Evolutionary conservation across 2,113 vertebrate species (phyloP).

Genomic region (Zosterops japonicus): DNA sequence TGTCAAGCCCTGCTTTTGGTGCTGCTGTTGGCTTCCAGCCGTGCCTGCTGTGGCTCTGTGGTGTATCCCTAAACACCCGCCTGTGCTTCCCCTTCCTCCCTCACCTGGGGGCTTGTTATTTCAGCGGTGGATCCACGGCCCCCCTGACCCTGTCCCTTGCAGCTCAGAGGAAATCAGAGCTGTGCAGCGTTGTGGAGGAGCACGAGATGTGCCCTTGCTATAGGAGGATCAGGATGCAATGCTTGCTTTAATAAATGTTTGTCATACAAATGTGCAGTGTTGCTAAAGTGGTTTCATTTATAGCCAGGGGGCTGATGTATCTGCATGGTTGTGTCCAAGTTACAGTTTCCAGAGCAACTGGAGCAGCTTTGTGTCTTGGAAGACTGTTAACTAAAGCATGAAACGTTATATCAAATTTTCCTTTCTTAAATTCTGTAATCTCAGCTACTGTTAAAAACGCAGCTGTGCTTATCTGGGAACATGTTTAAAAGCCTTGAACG

Average conservation of each 20-base stretch:
- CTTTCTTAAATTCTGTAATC: slow-evolving; percentile 5
- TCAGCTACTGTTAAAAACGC: neutral
- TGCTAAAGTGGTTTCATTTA: slow-evolving; percentile 32
- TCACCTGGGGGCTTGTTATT: neutral
- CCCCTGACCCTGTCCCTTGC: neutral
- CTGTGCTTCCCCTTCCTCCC: neutral
- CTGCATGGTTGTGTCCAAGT: slow-evolving; percentile 47
- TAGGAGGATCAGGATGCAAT: neutral
- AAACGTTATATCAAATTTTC: slow-evolving; percentile 16
- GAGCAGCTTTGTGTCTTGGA: slow-evolving; percentile 51
- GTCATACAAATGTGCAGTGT: neutral
- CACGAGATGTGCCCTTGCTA: neutral
- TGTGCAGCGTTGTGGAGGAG: neutral
- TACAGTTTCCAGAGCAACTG: slow-evolving; percentile 69
- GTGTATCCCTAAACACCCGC: too few relatives aligned
- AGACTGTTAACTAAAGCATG: slow-evolving; percentile 5
- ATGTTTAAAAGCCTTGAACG: neutral
- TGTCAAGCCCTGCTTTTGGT: neutral
- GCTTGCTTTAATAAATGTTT: neutral
- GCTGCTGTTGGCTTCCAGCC: neutral
- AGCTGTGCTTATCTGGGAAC: slow-evolving; percentile 3
- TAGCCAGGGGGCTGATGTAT: slow-evolving; percentile 35
- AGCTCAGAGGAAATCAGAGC: neutral
- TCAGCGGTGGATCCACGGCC: fast-evolving
- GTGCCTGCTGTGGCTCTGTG: neutral